Evolutionary conservation across 2,113 vertebrate genomes (phyloP), one percentile per base, ranked within the genome.

Genomic region (Amia ocellicauda): DNA sequence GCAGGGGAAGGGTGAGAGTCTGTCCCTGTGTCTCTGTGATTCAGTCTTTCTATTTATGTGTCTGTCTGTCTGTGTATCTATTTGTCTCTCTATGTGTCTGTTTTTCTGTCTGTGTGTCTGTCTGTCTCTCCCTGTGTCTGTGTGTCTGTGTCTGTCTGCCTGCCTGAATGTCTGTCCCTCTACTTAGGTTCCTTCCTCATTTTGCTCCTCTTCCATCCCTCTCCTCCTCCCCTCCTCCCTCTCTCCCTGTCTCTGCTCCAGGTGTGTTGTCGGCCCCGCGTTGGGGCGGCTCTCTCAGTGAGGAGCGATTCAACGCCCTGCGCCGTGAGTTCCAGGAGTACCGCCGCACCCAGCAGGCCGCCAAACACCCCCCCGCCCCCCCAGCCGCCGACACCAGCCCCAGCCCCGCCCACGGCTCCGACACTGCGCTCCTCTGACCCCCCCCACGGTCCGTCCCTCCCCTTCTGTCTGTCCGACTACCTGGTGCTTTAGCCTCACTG

Each of bases 281-380:
- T n/a, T n/a, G n/a, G n/a, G n/a, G 70, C 62, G 81, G 28, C 69
- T 85, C 85, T 63, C 82, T 89, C 42, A 88, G 85, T 45, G 88
- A 89, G 64, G 86, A 79, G 14, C 89, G 87, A 50, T 90, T 89
- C 82, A 83, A 80, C 62, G 87, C 88, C 59, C 82, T 91, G 23
- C 85, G 85, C 17, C 82, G 80, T 74, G 89, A 91, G 72, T 91
- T 85, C 74, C 83, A 87, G 50, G 74, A 86, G 70, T 86, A 84
- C 77, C 79, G 79, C 56, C 81, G 73, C 42, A 68, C 78, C 64
- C 84, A 80, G 75, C 76, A 80, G 23, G 77, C 78, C 74, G 50
- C 58, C 58, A 70, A 27, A 69, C 69, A 57, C 77, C 73, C 50
- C 74, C 78, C 66, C 58, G 71, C 65, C 67, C 26, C 52, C 67